Conservation (phyloP, 2,113 vertebrate species). For the Melanocharis versteri region DNA sequence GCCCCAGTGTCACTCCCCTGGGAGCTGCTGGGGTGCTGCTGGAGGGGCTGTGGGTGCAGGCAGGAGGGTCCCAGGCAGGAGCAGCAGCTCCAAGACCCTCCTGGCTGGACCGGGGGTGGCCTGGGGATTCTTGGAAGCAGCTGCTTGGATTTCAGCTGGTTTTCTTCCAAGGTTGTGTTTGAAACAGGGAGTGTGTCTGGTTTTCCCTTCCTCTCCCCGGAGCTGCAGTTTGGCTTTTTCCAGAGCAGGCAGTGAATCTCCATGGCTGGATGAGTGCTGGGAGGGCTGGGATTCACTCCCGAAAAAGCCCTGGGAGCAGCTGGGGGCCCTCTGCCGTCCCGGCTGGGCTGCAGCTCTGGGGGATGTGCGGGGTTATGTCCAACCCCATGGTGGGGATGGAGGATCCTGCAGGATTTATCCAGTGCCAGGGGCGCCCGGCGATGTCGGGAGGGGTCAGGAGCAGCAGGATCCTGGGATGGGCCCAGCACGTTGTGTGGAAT, state of each 20-base stretch:
- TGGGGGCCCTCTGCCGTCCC: accelerated
- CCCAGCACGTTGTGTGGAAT: accelerated
- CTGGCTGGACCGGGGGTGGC: not conserved
- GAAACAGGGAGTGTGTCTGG: not conserved
- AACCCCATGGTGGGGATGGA: accelerated
- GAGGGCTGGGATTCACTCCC: not conserved
- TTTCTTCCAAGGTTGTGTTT: accelerated
- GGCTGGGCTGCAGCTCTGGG: not conserved
- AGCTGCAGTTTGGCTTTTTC: not conserved
- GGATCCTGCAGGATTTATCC: accelerated
- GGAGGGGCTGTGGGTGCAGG: not conserved
- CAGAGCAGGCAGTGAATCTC: not conserved
- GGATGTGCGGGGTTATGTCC: accelerated
- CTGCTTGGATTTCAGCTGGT: not conserved
- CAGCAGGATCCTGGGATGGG: not conserved
- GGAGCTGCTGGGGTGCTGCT: not conserved
- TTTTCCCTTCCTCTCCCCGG: not conserved
- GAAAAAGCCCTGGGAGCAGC: not conserved
- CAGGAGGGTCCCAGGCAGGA: not conserved
- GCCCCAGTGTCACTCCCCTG: accelerated
- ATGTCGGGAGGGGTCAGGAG: accelerated
- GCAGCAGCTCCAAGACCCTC: accelerated
- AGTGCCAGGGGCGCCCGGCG: accelerated
- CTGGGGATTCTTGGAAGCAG: accelerated
- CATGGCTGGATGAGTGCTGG: accelerated